Evolutionary conservation across 2,113 vertebrate species (phyloP).

Genomic region (Chaetodon auriga): DNA sequence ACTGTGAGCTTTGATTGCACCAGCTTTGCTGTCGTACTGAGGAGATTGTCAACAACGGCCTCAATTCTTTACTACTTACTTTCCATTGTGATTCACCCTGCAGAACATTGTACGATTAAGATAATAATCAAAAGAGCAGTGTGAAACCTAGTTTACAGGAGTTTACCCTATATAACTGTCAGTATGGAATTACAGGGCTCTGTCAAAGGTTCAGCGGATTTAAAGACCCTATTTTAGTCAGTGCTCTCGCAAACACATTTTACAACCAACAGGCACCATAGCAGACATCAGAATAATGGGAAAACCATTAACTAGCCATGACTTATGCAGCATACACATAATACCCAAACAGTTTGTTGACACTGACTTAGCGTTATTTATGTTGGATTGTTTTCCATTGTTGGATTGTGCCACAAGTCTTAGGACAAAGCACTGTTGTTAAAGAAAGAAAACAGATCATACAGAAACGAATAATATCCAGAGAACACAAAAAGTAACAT

Average conservation of each 20-base stretch:
- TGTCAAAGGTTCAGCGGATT: slow-evolving; percentile 17
- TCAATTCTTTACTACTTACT: slow-evolving; percentile 5
- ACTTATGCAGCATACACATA: slow-evolving; percentile 41
- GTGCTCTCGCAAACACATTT: slow-evolving; percentile 41
- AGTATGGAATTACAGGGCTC: slow-evolving; percentile 33
- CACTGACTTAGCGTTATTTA: slow-evolving; percentile 7
- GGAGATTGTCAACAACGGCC: slow-evolving; percentile 34
- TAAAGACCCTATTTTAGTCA: slow-evolving; percentile 42
- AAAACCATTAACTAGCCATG: slow-evolving; percentile 12
- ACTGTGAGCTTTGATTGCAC: slow-evolving; percentile 57
- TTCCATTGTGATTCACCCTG: slow-evolving; percentile 30
- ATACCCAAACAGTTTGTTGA: slow-evolving; percentile 6
- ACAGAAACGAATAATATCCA: background rate
- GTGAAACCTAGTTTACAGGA: slow-evolving; percentile 19
- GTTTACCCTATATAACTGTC: slow-evolving; percentile 31
- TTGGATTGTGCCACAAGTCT: background rate
- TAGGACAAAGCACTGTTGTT: background rate
- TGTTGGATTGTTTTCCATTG: slow-evolving; percentile 20
- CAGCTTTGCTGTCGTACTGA: slow-evolving; percentile 49
- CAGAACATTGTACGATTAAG: slow-evolving; percentile 30
- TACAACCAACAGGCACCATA: slow-evolving; percentile 28
- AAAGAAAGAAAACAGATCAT: background rate
- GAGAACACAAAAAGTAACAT: background rate
- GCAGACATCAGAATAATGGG: slow-evolving; percentile 19
- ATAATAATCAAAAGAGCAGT: slow-evolving; percentile 11